Evolutionary conservation across 2,888 invertebrate genomes (phyloP), one percentile per base, ranked within the genome.

Genomic region (Drosophila multiciliata): DNA sequence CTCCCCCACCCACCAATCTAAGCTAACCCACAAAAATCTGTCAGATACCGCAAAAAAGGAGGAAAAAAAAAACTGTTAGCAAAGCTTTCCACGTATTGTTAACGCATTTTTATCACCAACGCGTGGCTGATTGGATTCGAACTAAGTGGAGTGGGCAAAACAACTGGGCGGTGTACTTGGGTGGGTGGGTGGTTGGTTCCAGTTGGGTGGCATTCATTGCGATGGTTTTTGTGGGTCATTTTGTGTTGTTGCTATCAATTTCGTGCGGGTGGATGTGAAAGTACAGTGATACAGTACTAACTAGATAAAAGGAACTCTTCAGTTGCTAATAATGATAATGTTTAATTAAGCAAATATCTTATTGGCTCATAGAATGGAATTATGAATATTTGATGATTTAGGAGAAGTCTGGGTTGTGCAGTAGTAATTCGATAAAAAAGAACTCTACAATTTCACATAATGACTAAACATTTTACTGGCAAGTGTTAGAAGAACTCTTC

Each of bases 91-190:
- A 86, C 89, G 89, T 86, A 86, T 89, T 90, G 85, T 86, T 89
- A 90, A 90, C 90, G 91, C 88, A 89, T 89, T 89, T 45, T 90
- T 87, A 87, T 89, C 90, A 80, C 91, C 91, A 85, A 90, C 86
- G 90, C 91, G 91, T 90, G 91, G 90, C 83, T 90, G 86, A 90
- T 90, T 89, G 86, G 90, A 90, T 86, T 89, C 88, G 72, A 86
- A 64, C 67, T 63, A 26, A n/a, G 54, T 29, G 36, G 36, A 36
- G 54, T 36, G 23, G 36, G 54, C 35, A 62, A 42, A 61, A 42
- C 26, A 59, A 49, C 38, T 35, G 50, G 15, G 74, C 58, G 48
- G 48, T 23, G 45, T 45, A 8, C 8, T 59, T 40, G 58, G 23
- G 12, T 61, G 62, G 48, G 20, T 50, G 58, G 45, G 20, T 35